Conservation (phyloP, 2,888 invertebrate species). For the Dynastes maya region DNA sequence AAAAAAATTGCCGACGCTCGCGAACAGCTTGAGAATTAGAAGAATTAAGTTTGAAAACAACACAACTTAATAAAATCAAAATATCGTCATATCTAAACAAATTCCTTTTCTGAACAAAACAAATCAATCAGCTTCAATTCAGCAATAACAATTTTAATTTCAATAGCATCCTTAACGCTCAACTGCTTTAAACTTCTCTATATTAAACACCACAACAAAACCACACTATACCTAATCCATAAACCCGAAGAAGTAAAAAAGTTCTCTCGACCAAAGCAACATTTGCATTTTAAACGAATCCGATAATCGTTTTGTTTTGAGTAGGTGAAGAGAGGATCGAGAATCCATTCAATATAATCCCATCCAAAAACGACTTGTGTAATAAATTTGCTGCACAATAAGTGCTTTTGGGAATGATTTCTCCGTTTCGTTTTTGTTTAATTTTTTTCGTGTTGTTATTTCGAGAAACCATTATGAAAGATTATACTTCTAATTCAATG, state of each 20-base stretch:
- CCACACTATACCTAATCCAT: background rate
- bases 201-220: no score
- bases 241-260: background rate
- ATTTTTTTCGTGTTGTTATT: slow-evolving; percentile 2
- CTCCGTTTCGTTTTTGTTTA: background rate
- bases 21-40: no score
- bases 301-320: slow-evolving; percentile 28
- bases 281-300: slow-evolving; percentile 23
- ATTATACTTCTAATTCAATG: background rate
- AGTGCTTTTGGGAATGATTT: background rate
- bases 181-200: no score
- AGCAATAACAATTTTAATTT: slow-evolving; percentile 9
- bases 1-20: no score
- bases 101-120: no score
- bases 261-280: background rate
- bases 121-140: no score
- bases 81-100: no score
- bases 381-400: background rate
- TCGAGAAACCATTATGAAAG: slow-evolving; percentile 25
- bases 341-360: no score
- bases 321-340: background rate
- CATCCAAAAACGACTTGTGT: no score
- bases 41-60: no score
- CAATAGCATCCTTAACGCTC: slow-evolving; percentile 5
- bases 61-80: no score